Conservation (phyloP, 2,888 invertebrate species). For the Acanthopleura granulata region DNA sequence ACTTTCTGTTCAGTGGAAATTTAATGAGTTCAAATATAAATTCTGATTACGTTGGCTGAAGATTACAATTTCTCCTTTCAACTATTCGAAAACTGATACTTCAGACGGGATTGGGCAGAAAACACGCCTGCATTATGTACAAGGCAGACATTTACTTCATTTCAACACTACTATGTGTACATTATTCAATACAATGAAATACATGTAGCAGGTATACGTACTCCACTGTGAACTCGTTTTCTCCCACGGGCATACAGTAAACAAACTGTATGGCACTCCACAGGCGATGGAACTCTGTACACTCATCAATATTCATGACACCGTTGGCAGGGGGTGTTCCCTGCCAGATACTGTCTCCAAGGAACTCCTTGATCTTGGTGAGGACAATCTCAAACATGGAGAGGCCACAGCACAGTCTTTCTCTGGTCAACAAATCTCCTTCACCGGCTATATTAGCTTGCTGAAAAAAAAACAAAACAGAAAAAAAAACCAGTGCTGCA, state of each 20-base stretch:
- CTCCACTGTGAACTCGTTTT: conserved; percentile 97
- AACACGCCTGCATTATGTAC: too few relatives aligned
- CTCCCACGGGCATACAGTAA: conserved; percentile 96
- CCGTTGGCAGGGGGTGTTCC: conserved; percentile 87
- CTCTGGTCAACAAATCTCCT: conserved; percentile 95
- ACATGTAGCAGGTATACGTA: conserved; percentile 72
- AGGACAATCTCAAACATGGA: conserved; percentile 97
- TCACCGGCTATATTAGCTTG: conserved; percentile 95
- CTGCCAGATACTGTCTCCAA: conserved; percentile 81
- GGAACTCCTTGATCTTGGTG: conserved; percentile 85
- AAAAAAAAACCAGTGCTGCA: too few relatives aligned
- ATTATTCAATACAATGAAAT: too few relatives aligned
- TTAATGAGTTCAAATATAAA: too few relatives aligned
- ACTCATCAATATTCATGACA: conserved; percentile 96
- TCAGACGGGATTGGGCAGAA: too few relatives aligned
- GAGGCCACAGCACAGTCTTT: conserved; percentile 96
- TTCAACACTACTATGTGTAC: too few relatives aligned
- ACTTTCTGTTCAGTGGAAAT: too few relatives aligned
- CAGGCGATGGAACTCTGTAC: conserved; percentile 92
- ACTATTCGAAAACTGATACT: too few relatives aligned
- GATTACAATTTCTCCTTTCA: too few relatives aligned
- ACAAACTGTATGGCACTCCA: conserved; percentile 99
- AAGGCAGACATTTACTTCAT: too few relatives aligned
- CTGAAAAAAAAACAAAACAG: conserved; percentile 70
- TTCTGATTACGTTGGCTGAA: too few relatives aligned